These are phyloP conservation scores for Heterotis niloticus DNA, from an alignment of 2,113 vertebrate genomes.

Conservation along the genomic window DNA sequence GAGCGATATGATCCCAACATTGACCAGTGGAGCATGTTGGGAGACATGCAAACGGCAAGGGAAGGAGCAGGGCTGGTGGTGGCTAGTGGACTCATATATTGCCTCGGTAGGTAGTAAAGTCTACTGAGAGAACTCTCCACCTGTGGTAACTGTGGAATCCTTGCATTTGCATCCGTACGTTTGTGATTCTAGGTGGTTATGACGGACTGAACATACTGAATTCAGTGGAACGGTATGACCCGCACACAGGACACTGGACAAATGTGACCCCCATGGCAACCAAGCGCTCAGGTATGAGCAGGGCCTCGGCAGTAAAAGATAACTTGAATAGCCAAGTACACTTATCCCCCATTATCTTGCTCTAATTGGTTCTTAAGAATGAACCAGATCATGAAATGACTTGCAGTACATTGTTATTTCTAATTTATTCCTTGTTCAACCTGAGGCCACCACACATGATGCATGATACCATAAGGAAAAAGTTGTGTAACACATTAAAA, in stretches of 20 bases:
- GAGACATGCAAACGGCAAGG: slow-evolving; percentile 97
- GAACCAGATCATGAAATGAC: slow-evolving; percentile 33
- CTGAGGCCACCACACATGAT: too few species aligned
- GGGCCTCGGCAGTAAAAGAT: background rate
- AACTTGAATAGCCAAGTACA: too few species aligned
- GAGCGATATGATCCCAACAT: slow-evolving; percentile 98
- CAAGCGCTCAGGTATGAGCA: slow-evolving; percentile 81
- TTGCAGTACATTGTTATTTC: background rate
- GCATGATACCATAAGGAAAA: too few species aligned
- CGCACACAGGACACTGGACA: slow-evolving; percentile 97
- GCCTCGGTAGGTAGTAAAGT: slow-evolving; percentile 70
- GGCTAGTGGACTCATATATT: slow-evolving; percentile 93
- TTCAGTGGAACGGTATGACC: slow-evolving; percentile 95
- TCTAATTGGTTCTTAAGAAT: too few species aligned
- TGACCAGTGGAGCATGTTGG: slow-evolving; percentile 98
- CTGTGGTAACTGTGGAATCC: background rate
- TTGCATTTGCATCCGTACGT: background rate
- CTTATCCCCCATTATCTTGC: too few species aligned
- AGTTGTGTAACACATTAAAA: too few species aligned
- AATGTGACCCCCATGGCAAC: slow-evolving; percentile 97
- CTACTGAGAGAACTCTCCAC: background rate
- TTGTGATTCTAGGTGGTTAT: slow-evolving; percentile 78
- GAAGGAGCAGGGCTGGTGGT: slow-evolving; percentile 95
- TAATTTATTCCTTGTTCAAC: background rate
- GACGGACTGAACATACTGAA: slow-evolving; percentile 96